These are phyloP conservation scores for Tetramorium bicarinatum DNA, from an alignment of 2,888 invertebrate species.

Conservation along the genomic window DNA sequence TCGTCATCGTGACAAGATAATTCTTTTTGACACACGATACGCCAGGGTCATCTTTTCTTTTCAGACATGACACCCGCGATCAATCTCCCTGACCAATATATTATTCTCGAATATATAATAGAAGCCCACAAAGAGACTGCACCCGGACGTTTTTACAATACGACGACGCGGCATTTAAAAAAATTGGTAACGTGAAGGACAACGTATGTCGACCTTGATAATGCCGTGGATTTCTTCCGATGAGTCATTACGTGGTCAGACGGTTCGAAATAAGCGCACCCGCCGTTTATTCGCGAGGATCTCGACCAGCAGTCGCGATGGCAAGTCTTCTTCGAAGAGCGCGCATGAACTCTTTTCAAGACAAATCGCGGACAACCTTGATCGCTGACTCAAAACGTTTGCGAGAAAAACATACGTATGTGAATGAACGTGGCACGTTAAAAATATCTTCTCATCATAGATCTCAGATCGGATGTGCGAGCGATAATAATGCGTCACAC, in stretches of 20 bases:
- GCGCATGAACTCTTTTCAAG: conserved; percentile 33
- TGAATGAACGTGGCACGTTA: conserved; percentile 76
- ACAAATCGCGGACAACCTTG: conserved; percentile 66
- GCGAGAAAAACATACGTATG: conserved; percentile 73
- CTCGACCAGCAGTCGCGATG: conserved; percentile 30
- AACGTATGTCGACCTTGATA: conserved; percentile 65
- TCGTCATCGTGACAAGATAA: not conserved
- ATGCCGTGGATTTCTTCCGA: conserved; percentile 62
- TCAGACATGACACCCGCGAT: conserved; percentile 16
- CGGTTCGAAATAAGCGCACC: conserved; percentile 64
- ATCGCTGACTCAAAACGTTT: conserved; percentile 74
- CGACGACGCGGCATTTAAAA: conserved; percentile 55
- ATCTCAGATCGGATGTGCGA: not conserved
- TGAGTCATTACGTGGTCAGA: conserved; percentile 66
- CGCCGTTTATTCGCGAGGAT: conserved; percentile 9
- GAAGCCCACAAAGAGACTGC: not conserved
- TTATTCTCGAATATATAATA: not conserved
- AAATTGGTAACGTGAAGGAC: conserved; percentile 66
- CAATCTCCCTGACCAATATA: conserved; percentile 40
- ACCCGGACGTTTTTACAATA: not conserved
- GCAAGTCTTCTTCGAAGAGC: conserved; percentile 51
- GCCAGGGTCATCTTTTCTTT: conserved; percentile 20
- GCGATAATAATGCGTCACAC: conserved; percentile 66
- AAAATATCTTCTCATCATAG: conserved; percentile 67
- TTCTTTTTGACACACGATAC: not conserved